These are phyloP conservation scores for Vanessa atalanta DNA, from an alignment of 1,140 invertebrate genomes.

Conservation along the genomic window DNA sequence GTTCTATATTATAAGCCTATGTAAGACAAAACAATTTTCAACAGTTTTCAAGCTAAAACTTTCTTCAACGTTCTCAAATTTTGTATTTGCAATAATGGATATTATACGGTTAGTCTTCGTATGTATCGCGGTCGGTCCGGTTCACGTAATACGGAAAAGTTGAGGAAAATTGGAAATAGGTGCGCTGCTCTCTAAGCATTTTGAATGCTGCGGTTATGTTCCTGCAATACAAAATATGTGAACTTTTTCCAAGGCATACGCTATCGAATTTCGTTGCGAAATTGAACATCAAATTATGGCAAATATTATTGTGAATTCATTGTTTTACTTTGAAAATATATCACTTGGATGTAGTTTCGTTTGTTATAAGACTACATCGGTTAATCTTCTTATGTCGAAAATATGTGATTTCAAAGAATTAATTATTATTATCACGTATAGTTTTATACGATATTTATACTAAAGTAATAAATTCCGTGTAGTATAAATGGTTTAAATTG, in stretches of 20 bases:
- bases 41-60: neutral
- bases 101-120: constrained; percentile 19
- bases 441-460: too few species aligned
- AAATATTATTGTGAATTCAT: neutral
- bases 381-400: too few species aligned
- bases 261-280: constrained; percentile 27
- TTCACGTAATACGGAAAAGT: constrained; percentile 29
- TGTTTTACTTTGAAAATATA: too few species aligned
- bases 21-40: too few species aligned
- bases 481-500: too few species aligned
- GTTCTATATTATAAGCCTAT: too few species aligned
- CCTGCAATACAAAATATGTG: constrained; percentile 32
- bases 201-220: constrained; percentile 34
- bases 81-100: constrained; percentile 20
- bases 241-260: constrained; percentile 20
- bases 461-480: too few species aligned
- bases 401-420: too few species aligned
- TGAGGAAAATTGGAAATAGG: constrained; percentile 39
- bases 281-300: constrained; percentile 7
- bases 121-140: constrained; percentile 24
- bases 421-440: too few species aligned
- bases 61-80: constrained; percentile 17
- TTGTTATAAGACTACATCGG: too few species aligned
- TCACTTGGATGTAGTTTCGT: too few species aligned
- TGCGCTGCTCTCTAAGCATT: constrained; percentile 33